A percentile compares a stretch with the other conserved stretches of the same genome.
Conservation (phyloP, 2,797 vertebrate species). For the Anomalospiza imberbis region DNA sequence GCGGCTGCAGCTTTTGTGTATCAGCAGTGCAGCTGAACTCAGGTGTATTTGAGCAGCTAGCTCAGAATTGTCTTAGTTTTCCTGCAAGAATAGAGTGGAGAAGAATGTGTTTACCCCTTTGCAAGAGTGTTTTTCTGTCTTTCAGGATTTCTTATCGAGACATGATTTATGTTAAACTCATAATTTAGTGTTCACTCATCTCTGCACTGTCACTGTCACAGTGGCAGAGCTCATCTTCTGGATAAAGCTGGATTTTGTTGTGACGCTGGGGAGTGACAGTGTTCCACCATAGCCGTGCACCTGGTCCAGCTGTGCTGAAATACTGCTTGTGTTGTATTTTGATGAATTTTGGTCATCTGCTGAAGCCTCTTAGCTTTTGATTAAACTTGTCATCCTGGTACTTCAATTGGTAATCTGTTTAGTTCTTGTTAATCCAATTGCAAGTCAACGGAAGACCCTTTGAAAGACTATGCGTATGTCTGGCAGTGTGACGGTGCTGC, state of each 20-base stretch:
- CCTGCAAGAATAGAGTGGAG: background rate
- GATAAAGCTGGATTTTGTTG: background rate
- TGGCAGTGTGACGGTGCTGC: background rate
- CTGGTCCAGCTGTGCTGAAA: background rate
- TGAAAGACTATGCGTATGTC: background rate
- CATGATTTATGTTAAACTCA: background rate
- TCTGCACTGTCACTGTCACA: background rate
- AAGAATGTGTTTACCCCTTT: background rate
- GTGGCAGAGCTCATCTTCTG: background rate
- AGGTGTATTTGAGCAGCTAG: background rate
- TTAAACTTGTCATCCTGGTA: background rate
- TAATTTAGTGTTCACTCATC: background rate
- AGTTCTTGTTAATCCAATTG: conserved; percentile 44
- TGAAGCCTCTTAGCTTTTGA: background rate
- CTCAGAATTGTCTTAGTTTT: background rate
- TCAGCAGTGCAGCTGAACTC: background rate
- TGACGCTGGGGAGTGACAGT: background rate
- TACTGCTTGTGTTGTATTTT: background rate
- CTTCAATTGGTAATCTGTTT: conserved; percentile 33
- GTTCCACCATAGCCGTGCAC: background rate
- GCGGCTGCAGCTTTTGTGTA: background rate
- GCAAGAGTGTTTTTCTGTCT: background rate
- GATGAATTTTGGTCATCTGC: background rate
- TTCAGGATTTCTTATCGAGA: background rate
- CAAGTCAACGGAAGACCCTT: conserved; percentile 4